Evolutionary conservation across 1,140 invertebrate genomes (phyloP).

Genomic region (Monomorium pharaonis): DNA sequence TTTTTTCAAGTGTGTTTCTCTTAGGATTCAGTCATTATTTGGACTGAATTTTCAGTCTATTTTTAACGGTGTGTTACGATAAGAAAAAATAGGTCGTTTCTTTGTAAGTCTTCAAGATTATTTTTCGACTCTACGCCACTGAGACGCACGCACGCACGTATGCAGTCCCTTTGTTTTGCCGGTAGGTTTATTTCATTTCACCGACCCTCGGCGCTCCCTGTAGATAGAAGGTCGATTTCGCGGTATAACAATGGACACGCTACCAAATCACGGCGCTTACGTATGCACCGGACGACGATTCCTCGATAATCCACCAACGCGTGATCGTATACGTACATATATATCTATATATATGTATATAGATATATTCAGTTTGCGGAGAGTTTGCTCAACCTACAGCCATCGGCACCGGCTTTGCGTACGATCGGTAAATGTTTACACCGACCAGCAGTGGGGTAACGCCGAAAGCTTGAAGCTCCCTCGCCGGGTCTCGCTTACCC

Average conservation of each 20-base stretch:
- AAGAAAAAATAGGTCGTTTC: background rate
- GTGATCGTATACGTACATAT: slow-evolving; percentile 26
- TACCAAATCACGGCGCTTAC: slow-evolving; percentile 55
- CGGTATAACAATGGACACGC: slow-evolving; percentile 51
- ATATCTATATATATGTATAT: slow-evolving; percentile 25
- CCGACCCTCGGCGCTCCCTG: slow-evolving; percentile 23
- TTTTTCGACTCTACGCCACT: slow-evolving; percentile 2
- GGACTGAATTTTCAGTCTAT: too few relatives aligned
- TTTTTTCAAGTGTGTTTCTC: too few relatives aligned
- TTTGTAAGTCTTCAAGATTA: background rate
- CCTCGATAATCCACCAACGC: slow-evolving; percentile 50
- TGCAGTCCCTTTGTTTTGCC: slow-evolving; percentile 45
- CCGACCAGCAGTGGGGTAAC: slow-evolving; percentile 23
- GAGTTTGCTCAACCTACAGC: slow-evolving; percentile 63
- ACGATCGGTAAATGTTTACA: slow-evolving; percentile 75
- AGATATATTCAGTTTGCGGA: slow-evolving; percentile 45
- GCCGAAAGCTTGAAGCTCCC: slow-evolving; percentile 40
- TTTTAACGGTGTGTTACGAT: too few relatives aligned
- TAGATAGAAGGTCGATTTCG: slow-evolving; percentile 48
- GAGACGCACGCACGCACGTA: slow-evolving; percentile 32
- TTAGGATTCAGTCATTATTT: too few relatives aligned
- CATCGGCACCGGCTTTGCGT: slow-evolving; percentile 72
- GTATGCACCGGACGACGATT: slow-evolving; percentile 56
- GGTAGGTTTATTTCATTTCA: slow-evolving; percentile 50
- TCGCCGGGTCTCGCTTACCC: slow-evolving; percentile 35